phyloP scores from a whole-genome alignment of 2,113 vertebrate genomes.

The Dasyornis broadbenti region DNA sequence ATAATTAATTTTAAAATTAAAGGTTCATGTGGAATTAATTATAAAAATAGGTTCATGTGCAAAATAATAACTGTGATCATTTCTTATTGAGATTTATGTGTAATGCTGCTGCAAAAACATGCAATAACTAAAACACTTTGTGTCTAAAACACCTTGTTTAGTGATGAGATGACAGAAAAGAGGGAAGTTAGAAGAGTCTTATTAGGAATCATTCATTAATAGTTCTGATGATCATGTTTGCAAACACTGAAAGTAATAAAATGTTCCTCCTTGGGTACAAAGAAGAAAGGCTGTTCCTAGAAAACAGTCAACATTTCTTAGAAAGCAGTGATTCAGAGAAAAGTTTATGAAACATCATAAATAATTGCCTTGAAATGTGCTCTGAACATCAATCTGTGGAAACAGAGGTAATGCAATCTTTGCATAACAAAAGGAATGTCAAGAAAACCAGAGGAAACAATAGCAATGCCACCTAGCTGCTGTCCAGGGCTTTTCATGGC shows the following conservation, averaged over 20 bases:
- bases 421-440: not conserved
- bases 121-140: not conserved
- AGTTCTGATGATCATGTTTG: not conserved
- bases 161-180: not conserved
- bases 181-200: not conserved
- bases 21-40: not conserved
- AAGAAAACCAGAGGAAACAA: not conserved
- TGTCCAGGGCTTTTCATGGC: not conserved
- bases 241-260: not conserved
- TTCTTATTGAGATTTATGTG: not conserved
- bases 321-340: not conserved
- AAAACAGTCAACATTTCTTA: not conserved
- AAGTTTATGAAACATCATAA: not conserved
- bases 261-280: not conserved
- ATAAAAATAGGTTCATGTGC: not conserved
- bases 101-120: not conserved
- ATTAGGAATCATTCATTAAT: not conserved
- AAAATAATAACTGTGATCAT: not conserved
- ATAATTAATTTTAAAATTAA: not conserved
- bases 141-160: not conserved
- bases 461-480: conserved; percentile 47
- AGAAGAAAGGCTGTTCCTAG: not conserved
- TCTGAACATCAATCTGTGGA: not conserved
- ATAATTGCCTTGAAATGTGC: not conserved
- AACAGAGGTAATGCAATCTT: not conserved